phyloP scores from a whole-genome alignment of 2,888 invertebrate genomes.

The Synergus gifuensis region DNA sequence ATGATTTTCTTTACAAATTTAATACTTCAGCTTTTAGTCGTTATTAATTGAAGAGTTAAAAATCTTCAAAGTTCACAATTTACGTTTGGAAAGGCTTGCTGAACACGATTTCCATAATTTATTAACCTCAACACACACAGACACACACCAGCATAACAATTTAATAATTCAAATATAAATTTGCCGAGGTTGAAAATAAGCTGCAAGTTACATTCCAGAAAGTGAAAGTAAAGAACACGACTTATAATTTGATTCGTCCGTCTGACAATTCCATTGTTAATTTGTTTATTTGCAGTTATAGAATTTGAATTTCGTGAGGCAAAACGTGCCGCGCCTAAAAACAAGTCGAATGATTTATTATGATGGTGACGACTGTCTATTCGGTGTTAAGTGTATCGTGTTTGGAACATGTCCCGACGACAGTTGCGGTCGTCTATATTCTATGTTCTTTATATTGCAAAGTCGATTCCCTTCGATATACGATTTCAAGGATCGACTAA shows the following conservation, averaged over 20 bases:
- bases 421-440: constrained; percentile 40
- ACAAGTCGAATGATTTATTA: constrained; percentile 56
- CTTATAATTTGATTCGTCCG: not conserved
- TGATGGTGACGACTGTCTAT: constrained; percentile 54
- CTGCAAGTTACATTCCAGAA: not conserved
- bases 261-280: not conserved
- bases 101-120: not conserved
- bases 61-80: not conserved
- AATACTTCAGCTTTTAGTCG: too few relatives aligned
- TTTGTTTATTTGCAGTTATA: constrained; percentile 3
- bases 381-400: constrained; percentile 50
- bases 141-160: not conserved
- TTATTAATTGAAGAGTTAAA: too few relatives aligned
- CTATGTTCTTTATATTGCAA: constrained; percentile 16
- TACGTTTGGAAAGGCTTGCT: not conserved
- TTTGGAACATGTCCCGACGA: constrained; percentile 55
- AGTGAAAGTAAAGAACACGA: constrained; percentile 1
- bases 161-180: constrained; percentile 1
- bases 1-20: too few relatives aligned
- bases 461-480: constrained; percentile 33
- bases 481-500: constrained; percentile 41
- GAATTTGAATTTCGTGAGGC: constrained; percentile 16
- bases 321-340: constrained; percentile 54
- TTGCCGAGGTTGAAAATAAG: not conserved
- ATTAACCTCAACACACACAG: not conserved